Base-by-base conservation (phyloP, 2,113 vertebrate species). In the Cairina moschata region DNA sequence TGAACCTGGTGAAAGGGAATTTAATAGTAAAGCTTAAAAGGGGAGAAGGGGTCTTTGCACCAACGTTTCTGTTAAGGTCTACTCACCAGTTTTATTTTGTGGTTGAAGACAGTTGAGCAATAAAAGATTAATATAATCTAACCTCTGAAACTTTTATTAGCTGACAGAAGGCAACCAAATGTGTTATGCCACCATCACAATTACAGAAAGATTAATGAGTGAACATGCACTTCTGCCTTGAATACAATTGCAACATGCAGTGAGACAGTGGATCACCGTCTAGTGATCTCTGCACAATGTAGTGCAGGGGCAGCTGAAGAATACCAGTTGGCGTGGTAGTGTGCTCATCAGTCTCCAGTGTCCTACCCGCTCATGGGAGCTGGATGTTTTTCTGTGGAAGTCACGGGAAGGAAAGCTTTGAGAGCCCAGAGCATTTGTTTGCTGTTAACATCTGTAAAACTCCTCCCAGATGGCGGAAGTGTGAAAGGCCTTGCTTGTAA, bases 221-320 rank as follows among this genome's bases (percentile, higher is more conserved):
- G 48, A 66, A 65, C 9, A 17, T 40, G 68, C 28, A 46, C 2
- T 62, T 63, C 18, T 81, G 85, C 86, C 58, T 48, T 66, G 59
- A 56, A 11, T 74, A 32, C 50, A 55, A 14, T 31, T 68, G n/a
- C 66, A 31, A 11, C 26, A 31, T 55, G 38, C 46, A 59, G 0
- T 20, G 63, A 69, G 54, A 1, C 65, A 66, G 48, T 8, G 20
- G 10, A 18, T 86, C 56, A 21, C 60, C 26, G 5, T 75, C 31
- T 28, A 77, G 56, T 54, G 60, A 65, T 65, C 17, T 65, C 36
- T 40, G 62, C 17, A 26, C 34, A 83, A 34, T 46, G 76, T 54
- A 44, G 80, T 46, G 46, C 56, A n/a, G 55, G 65, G 84, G 63
- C 86, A 92, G 71, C 59, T 94, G 94, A 84, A 52, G 88, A 80